Percentiles rank a stretch among this genome's conserved stretches.
Evolutionary conservation across 2,113 vertebrate genomes (phyloP).

Genomic region (Trachemys scripta): DNA sequence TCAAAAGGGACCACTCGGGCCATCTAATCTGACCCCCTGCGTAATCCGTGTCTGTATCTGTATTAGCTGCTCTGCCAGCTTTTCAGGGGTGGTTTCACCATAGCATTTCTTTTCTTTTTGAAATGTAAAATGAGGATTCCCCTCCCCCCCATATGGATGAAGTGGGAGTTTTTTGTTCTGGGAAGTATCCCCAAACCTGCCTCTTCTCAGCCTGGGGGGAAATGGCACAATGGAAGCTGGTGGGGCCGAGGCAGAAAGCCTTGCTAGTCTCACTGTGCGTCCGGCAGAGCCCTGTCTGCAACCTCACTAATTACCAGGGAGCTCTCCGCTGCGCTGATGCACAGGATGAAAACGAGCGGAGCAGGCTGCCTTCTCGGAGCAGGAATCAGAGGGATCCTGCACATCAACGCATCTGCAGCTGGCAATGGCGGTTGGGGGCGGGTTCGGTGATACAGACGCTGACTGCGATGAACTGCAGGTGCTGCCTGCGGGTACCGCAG

Average conservation of each 20-base stretch:
- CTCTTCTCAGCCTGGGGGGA: background rate
- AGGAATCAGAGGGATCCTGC: accelerated
- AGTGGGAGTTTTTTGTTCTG: background rate
- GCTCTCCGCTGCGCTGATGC: background rate
- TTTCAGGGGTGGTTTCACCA: background rate
- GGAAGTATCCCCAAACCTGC: background rate
- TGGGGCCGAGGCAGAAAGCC: accelerated
- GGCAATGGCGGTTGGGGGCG: background rate
- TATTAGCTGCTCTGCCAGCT: background rate
- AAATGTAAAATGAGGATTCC: background rate
- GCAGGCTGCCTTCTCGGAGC: background rate
- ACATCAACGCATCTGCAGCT: background rate
- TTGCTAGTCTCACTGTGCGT: accelerated
- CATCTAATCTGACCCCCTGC: too few species aligned
- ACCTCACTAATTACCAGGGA: background rate
- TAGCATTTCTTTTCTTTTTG: background rate
- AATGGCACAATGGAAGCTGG: accelerated
- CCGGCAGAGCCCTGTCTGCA: background rate
- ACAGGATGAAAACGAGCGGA: background rate
- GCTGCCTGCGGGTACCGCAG: background rate
- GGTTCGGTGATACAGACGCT: background rate
- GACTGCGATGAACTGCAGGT: too few species aligned
- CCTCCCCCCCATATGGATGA: background rate
- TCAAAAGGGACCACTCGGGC: background rate
- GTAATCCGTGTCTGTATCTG: background rate